Evolutionary conservation across 2,113 vertebrate species (phyloP), one percentile per base, ranked within the genome.

Genomic region (Microcebus tavaratra): DNA sequence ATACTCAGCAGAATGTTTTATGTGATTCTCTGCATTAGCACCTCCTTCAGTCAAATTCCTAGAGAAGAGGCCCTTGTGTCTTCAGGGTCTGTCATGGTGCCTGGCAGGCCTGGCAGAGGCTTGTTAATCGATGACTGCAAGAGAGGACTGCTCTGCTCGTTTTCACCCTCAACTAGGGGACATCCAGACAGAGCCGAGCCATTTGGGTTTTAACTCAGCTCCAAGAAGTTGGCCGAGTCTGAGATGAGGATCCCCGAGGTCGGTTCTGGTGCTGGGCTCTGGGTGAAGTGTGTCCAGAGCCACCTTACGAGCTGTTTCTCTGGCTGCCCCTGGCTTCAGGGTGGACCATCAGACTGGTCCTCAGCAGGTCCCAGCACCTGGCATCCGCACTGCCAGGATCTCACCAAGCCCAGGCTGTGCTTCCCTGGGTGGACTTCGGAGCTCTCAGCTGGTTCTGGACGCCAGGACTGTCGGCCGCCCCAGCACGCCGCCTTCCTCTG

Each of bases 391-490:
- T 20, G 55, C 34, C 14, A 14, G 57, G 63, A 72, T 36, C 78
- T 63, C 45, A 1, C 20, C 0, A 53, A 70, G 42, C 76, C 93
- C 42, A 53, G 80, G 6, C 17, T 6, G 0, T 34, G 70, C 23
- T 50, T 21, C 50, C 27, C 65, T 14, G 50, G 53, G 18, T 29
- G 36, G 65, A 39, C 34, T 31, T 36, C 6, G 29, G 29, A 20
- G 45, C 15, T 45, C 72, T 18, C 21, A 45, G 55, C 42, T 4
- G 36, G 45, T 13, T 15, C 70, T 57, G 81, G 68, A 80, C 70
- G 29, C 36, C 9, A 6, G 63, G 1, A 2, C 23, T 23, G 13
- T 3, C 2, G 0, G 2, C 12, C 42, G 2, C 9, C 42, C 48
- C 67, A 59, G 72, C 20, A 9, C 34, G 29, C 53, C 3, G 53